These are phyloP conservation scores for Brenthis ino DNA, from an alignment of 2,888 invertebrate genomes.

Conservation along the genomic window DNA sequence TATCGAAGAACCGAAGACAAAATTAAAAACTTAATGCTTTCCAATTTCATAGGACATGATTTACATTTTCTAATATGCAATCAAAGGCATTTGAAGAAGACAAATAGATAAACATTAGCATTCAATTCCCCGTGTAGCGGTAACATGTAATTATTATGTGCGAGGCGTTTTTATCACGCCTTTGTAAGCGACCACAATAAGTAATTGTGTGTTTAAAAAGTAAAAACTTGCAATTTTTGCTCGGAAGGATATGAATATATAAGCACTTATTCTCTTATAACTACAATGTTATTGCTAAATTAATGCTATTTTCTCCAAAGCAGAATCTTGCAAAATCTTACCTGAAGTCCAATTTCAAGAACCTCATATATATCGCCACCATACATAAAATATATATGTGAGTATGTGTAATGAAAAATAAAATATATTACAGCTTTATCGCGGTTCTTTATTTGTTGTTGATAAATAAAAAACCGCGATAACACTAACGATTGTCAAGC, in stretches of 20 bases:
- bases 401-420: constrained; percentile 6
- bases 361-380: constrained; percentile 26
- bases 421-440: constrained; percentile 9
- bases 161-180: constrained; percentile 15
- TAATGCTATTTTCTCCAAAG: constrained; percentile 5
- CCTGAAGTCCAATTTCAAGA: constrained; percentile 23
- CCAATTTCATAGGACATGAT: not conserved
- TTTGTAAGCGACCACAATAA: constrained; percentile 18
- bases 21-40: not conserved
- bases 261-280: not conserved
- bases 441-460: constrained; percentile 3
- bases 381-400: constrained; percentile 27
- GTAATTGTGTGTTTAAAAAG: constrained; percentile 5
- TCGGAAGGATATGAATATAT: too few species aligned
- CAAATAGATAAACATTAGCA: constrained; percentile 16
- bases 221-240: constrained; percentile 11
- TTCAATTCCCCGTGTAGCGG: constrained; percentile 20
- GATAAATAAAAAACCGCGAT: constrained; percentile 21
- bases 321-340: constrained; percentile 28
- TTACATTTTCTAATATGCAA: not conserved
- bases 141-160: constrained; percentile 17
- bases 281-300: not conserved
- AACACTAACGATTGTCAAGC: not conserved
- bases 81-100: not conserved
- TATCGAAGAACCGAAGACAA: not conserved